A percentile compares a stretch with the other conserved stretches of the same genome.
phyloP scores from a whole-genome alignment of 2,113 vertebrate species.

The Lichenostomus cassidix region DNA sequence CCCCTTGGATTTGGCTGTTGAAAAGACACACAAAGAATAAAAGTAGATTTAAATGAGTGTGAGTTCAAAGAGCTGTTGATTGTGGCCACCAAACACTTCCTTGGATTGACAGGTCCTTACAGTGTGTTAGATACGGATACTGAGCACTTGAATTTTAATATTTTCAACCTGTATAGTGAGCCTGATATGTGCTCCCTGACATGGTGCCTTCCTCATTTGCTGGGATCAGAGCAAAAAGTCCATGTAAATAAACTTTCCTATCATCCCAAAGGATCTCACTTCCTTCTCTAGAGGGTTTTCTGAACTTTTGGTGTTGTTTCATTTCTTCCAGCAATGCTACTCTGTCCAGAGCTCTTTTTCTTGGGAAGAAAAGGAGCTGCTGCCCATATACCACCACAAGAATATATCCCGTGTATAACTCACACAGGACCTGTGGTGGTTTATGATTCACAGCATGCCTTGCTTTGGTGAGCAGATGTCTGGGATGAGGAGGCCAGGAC shows the following conservation, averaged over 20 bases:
- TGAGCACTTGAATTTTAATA: not conserved
- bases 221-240: not conserved
- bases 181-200: not conserved
- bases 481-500: not conserved
- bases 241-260: not conserved
- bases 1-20: not conserved
- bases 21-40: not conserved
- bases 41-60: not conserved
- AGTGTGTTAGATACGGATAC: not conserved
- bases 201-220: not conserved
- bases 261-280: not conserved
- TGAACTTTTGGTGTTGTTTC: not conserved
- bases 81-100: accelerated
- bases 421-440: accelerated
- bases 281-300: not conserved
- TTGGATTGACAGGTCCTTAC: not conserved
- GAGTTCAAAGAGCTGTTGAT: not conserved
- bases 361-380: not conserved
- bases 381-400: not conserved
- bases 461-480: not conserved
- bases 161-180: not conserved
- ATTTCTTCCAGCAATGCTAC: not conserved
- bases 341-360: not conserved
- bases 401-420: not conserved
- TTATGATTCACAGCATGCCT: accelerated